Conservation (phyloP, 2,888 invertebrate genomes). For the Plagodis pulveraria region DNA sequence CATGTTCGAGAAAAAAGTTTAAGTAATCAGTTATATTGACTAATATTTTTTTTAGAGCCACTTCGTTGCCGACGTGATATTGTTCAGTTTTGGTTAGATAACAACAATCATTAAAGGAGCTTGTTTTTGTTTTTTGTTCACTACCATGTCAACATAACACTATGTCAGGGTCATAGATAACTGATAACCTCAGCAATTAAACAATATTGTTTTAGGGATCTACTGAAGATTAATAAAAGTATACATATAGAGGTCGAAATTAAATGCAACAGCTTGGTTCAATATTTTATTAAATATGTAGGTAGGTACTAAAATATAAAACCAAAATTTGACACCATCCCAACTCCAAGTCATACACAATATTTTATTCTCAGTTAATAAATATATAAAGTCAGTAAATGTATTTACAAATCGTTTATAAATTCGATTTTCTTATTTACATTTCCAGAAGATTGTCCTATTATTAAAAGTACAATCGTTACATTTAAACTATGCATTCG, state of each 20-base stretch:
- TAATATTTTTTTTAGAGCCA: no score
- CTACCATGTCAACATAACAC: no score
- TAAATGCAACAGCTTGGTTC: conserved; percentile 42
- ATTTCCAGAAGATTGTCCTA: conserved; percentile 48
- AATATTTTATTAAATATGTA: conserved; percentile 59
- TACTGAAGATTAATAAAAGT: no score
- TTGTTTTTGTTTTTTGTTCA: no score
- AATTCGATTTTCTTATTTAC: conserved; percentile 64
- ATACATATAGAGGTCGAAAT: conserved; percentile 1
- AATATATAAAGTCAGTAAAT: conserved; percentile 37
- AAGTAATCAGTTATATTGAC: no score
- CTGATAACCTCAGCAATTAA: no score
- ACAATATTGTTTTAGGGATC: no score
- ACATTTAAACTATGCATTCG: conserved; percentile 9
- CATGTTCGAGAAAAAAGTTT: no score
- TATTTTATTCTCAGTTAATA: conserved; percentile 25
- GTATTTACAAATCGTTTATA: conserved; percentile 40
- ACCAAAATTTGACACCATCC: conserved; percentile 65
- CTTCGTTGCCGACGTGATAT: no score
- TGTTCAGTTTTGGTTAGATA: no score
- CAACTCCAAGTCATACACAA: conserved; percentile 31
- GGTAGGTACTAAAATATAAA: conserved; percentile 48
- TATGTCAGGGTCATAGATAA: no score
- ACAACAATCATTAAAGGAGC: no score
- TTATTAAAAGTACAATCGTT: conserved; percentile 15